Conservation (phyloP, 1,140 invertebrate genomes). For the Drosophila prosaltans region DNA sequence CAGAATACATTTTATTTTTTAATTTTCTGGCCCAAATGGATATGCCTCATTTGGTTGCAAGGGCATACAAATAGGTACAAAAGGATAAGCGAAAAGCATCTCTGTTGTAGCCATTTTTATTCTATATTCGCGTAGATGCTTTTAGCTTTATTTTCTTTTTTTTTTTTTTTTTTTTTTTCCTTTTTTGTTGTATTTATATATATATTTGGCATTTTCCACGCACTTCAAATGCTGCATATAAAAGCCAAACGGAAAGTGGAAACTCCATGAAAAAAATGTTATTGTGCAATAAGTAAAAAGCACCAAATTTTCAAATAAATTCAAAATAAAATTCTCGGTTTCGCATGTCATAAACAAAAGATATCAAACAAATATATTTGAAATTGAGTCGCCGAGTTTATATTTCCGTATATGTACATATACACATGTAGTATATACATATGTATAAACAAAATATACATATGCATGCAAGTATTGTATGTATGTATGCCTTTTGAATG, state of each 20-base stretch:
- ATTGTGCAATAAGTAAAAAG: constrained; percentile 26
- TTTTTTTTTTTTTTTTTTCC: constrained; percentile 29
- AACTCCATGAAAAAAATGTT: constrained; percentile 30
- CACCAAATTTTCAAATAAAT: constrained; percentile 59
- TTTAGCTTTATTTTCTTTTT: constrained; percentile 37
- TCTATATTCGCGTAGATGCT: constrained; percentile 39
- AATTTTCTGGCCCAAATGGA: background rate
- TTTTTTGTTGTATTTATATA: constrained; percentile 25
- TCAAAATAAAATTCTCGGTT: constrained; percentile 57
- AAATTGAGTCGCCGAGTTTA: constrained; percentile 37
- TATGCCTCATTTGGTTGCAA: background rate
- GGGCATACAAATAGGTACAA: constrained; percentile 1
- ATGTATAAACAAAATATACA: background rate
- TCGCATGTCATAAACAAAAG: constrained; percentile 53
- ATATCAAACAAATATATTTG: constrained; percentile 52
- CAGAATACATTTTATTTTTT: no score
- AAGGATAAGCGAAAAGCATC: background rate
- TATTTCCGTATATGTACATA: background rate
- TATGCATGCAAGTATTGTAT: background rate
- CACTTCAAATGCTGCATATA: constrained; percentile 65
- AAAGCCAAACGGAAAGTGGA: constrained; percentile 51
- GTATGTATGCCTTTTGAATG: background rate
- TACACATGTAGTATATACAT: background rate
- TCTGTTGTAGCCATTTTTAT: constrained; percentile 48
- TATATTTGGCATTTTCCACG: constrained; percentile 27